Conservation (phyloP, 2,797 vertebrate species). For the Chiroxiphia lanceolata region DNA sequence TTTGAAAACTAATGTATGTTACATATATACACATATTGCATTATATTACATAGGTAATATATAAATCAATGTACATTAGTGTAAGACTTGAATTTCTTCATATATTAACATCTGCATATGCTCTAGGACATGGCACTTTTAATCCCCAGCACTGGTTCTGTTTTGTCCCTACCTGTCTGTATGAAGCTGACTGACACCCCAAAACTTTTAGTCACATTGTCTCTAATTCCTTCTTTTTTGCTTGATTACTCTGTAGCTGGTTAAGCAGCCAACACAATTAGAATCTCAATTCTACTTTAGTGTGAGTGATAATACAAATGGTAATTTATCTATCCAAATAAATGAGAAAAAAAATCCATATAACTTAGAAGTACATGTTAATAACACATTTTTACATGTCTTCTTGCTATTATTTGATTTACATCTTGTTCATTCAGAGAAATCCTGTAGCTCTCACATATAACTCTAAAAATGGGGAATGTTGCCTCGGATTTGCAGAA, state of each 20-base stretch:
- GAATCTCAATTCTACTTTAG: background rate
- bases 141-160: background rate
- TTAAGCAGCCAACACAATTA: background rate
- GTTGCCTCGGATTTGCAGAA: background rate
- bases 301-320: background rate
- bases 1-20: background rate
- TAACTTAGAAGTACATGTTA: background rate
- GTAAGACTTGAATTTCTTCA: background rate
- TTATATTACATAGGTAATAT: background rate
- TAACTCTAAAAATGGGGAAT: background rate
- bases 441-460: background rate
- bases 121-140: background rate
- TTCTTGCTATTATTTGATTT: background rate
- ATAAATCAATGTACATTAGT: background rate
- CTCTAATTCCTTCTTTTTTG: background rate
- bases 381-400: background rate
- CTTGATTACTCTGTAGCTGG: background rate
- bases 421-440: background rate
- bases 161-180: background rate
- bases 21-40: no score
- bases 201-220: background rate
- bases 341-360: background rate
- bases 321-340: background rate
- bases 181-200: background rate
- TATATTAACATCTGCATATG: background rate